Percentiles rank a stretch among this genome's conserved stretches.
Evolutionary conservation across 2,797 vertebrate genomes (phyloP).

Genomic region (Esox masquinongy): DNA sequence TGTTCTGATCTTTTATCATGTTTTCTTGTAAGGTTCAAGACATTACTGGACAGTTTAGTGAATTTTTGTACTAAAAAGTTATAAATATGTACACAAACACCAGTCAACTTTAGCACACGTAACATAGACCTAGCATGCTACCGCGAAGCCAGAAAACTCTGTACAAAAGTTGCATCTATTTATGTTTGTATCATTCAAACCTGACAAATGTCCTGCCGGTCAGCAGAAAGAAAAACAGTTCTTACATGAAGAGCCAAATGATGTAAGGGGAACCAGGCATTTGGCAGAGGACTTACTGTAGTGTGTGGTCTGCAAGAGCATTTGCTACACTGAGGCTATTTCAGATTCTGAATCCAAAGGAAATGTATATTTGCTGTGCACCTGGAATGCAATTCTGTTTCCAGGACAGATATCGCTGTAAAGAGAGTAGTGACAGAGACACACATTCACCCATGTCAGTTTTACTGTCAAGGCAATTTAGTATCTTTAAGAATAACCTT

Average conservation of each 20-base stretch:
- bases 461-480: no score
- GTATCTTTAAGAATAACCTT: no score
- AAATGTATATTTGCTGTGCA: constrained; percentile 56
- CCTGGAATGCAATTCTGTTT: constrained; percentile 47
- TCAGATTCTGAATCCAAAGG: constrained; percentile 49
- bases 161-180: constrained; percentile 40
- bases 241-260: constrained; percentile 54
- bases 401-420: constrained; percentile 38
- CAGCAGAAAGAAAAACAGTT: constrained; percentile 41
- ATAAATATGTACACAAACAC: no score
- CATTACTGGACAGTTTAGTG: no score
- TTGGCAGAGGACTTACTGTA: constrained; percentile 46
- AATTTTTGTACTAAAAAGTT: no score
- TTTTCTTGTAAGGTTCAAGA: no score
- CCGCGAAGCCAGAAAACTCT: constrained; percentile 3
- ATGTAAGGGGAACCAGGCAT: constrained; percentile 55
- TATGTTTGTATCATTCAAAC: constrained; percentile 46
- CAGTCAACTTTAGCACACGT: neutral
- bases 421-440: constrained; percentile 20
- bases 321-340: constrained; percentile 52
- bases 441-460: no score
- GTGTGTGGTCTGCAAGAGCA: constrained; percentile 60
- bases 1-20: no score
- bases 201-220: constrained; percentile 52
- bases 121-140: constrained; percentile 6